Evolutionary conservation across 2,888 invertebrate genomes (phyloP).

Genomic region (Linnaemya vulpina): DNA sequence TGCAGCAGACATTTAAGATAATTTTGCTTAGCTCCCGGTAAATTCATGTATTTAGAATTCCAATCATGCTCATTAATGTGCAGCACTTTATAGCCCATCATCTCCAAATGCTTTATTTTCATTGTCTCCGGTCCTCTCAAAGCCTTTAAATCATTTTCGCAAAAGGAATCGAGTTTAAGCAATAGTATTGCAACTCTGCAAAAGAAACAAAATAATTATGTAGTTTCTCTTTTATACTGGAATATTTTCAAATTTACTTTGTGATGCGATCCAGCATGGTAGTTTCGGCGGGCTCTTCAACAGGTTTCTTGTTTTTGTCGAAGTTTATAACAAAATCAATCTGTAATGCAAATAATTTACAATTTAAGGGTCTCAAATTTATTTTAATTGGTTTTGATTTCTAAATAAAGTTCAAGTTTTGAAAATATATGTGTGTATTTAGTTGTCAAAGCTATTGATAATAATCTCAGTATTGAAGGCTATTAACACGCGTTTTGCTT

Average conservation of each 20-base stretch:
- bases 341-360: slow-evolving; percentile 68
- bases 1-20: slow-evolving; percentile 83
- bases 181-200: slow-evolving; percentile 82
- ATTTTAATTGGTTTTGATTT: no score
- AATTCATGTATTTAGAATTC: slow-evolving; percentile 84
- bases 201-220: slow-evolving; percentile 1
- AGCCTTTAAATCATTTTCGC: slow-evolving; percentile 83
- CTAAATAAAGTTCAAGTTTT: no score
- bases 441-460: no score
- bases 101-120: slow-evolving; percentile 86
- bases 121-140: slow-evolving; percentile 84
- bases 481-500: no score
- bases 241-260: slow-evolving; percentile 75
- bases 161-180: slow-evolving; percentile 82
- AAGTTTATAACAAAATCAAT: slow-evolving; percentile 83
- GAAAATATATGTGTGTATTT: no score
- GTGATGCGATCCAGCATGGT: slow-evolving; percentile 81
- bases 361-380: not conserved
- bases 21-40: slow-evolving; percentile 83
- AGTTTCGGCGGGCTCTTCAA: slow-evolving; percentile 77
- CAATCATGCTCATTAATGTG: slow-evolving; percentile 84
- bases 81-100: slow-evolving; percentile 86
- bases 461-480: no score
- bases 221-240: not conserved
- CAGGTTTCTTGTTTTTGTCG: slow-evolving; percentile 77